Evolutionary conservation across 2,888 invertebrate species (phyloP).

Genomic region (Drosophila incognita): DNA sequence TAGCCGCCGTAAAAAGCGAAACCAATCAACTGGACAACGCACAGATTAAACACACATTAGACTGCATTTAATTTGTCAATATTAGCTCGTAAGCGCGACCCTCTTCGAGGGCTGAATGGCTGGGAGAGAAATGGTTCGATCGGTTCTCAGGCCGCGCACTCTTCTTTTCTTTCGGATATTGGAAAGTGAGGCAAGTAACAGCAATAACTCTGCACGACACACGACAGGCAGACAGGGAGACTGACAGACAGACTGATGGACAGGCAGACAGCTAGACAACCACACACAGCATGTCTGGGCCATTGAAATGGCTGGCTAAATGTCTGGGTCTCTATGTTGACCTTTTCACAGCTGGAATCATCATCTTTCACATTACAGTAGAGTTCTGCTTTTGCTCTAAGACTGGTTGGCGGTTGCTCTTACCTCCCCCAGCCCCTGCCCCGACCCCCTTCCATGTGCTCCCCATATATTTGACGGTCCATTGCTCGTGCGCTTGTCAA

Average conservation of each 20-base stretch:
- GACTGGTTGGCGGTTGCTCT: slow-evolving; percentile 29
- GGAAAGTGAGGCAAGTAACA: slow-evolving; percentile 70
- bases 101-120: slow-evolving; percentile 9
- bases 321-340: slow-evolving; percentile 66
- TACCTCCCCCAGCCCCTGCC: slow-evolving; percentile 1
- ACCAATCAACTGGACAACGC: slow-evolving; percentile 36
- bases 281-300: slow-evolving; percentile 46
- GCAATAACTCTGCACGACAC: slow-evolving; percentile 72
- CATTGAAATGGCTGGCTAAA: slow-evolving; percentile 54
- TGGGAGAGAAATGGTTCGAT: slow-evolving; percentile 49
- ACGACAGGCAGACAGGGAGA: slow-evolving; percentile 33
- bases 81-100: slow-evolving; percentile 56
- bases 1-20: slow-evolving; percentile 16
- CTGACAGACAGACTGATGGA: slow-evolving; percentile 7
- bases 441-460: slow-evolving; percentile 18
- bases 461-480: slow-evolving; percentile 60
- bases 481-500: slow-evolving; percentile 79
- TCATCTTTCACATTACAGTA: slow-evolving; percentile 67
- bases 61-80: slow-evolving; percentile 80
- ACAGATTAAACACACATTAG: slow-evolving; percentile 77
- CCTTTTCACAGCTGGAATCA: slow-evolving; percentile 77
- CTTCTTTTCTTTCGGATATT: slow-evolving; percentile 72
- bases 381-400: slow-evolving; percentile 52
- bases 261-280: slow-evolving; percentile 19
- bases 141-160: slow-evolving; percentile 72